Conservation (phyloP, 2,888 invertebrate genomes). For the Thysanoteuthis rhombus region DNA sequence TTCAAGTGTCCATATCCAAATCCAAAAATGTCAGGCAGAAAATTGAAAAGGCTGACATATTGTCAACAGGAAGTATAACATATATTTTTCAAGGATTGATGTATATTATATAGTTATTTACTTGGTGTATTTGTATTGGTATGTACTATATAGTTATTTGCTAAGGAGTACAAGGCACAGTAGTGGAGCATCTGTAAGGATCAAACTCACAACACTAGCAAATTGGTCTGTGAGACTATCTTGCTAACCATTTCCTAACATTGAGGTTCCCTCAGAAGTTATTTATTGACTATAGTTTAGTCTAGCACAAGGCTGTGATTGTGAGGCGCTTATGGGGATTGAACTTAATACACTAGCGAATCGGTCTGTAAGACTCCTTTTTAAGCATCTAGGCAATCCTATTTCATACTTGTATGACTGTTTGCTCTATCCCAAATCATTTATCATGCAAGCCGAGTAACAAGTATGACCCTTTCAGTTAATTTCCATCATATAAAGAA, state of each 20-base stretch:
- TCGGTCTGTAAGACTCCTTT: background rate
- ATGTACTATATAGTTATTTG: too few species aligned
- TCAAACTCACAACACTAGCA: background rate
- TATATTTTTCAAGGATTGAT: too few species aligned
- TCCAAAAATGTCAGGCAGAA: too few species aligned
- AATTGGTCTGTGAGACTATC: background rate
- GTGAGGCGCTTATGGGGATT: too few species aligned
- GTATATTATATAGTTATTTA: too few species aligned
- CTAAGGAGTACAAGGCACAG: background rate
- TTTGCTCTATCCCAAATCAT: background rate
- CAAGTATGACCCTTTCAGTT: background rate
- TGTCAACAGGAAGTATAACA: too few species aligned
- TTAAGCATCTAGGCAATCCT: background rate
- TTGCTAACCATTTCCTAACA: background rate
- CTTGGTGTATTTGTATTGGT: background rate
- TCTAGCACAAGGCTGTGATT: background rate
- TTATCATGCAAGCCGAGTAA: background rate
- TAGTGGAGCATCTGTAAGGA: too few species aligned
- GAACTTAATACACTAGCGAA: background rate
- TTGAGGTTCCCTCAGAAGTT: too few species aligned
- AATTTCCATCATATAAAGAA: background rate
- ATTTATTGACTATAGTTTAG: too few species aligned
- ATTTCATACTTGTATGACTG: background rate
- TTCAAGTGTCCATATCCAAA: background rate
- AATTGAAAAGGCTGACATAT: too few species aligned